Percentiles rank a stretch among this genome's conserved stretches.
phyloP scores from a whole-genome alignment of 2,113 vertebrate species.

The Phaethornis superciliosus region DNA sequence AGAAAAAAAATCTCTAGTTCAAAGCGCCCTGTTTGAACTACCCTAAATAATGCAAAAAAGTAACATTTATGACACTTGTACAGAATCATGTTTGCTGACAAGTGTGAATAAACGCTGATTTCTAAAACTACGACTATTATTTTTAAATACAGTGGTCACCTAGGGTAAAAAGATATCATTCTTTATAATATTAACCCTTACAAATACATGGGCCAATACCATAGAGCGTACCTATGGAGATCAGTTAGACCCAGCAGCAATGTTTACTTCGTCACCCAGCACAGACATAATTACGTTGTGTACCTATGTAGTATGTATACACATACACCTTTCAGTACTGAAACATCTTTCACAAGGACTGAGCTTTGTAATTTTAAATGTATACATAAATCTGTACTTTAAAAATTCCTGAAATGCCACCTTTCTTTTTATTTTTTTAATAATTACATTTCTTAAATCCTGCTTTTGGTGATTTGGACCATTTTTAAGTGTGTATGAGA shows the following conservation, averaged over 20 bases:
- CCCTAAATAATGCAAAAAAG: conserved; percentile 57
- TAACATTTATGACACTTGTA: not conserved
- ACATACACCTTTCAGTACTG: not conserved
- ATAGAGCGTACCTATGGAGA: not conserved
- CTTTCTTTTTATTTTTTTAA: not conserved
- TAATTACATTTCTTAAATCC: not conserved
- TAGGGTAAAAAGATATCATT: not conserved
- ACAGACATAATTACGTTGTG: not conserved
- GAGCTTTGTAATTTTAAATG: not conserved
- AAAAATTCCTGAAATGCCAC: not conserved
- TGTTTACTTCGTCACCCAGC: not conserved
- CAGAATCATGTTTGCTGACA: conserved; percentile 11
- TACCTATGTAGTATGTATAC: not conserved
- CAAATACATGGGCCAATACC: not conserved
- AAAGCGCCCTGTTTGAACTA: conserved; percentile 55
- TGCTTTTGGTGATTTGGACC: not conserved
- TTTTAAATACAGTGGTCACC: not conserved
- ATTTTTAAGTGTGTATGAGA: not conserved
- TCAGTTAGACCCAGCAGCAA: not conserved
- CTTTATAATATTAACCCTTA: not conserved
- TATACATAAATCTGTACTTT: not conserved
- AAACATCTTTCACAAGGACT: not conserved
- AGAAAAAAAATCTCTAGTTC: conserved; percentile 42
- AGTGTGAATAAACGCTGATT: not conserved
- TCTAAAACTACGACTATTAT: not conserved